Percentiles rank a stretch among this genome's conserved stretches.
Conservation (phyloP, 1,140 invertebrate species). For the Rhynchophorus ferrugineus region DNA sequence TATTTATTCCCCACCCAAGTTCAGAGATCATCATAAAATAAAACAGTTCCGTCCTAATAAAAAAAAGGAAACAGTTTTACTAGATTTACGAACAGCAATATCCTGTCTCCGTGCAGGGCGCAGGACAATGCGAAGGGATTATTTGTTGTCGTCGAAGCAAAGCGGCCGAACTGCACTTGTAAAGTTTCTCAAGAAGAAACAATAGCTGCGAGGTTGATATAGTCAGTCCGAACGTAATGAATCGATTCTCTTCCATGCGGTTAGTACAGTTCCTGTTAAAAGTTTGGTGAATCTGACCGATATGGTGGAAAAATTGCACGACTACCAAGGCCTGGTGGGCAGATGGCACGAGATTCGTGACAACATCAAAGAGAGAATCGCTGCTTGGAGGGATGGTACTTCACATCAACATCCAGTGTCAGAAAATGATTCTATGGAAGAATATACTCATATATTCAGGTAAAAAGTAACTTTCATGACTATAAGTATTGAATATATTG, state of each 20-base stretch:
- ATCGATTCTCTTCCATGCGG: background rate
- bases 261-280: too few species aligned
- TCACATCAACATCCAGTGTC: constrained; percentile 10
- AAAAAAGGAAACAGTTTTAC: too few species aligned
- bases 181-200: background rate
- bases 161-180: background rate
- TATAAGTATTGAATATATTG: background rate
- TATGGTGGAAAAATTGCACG: constrained; percentile 61
- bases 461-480: constrained; percentile 38
- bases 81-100: background rate
- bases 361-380: constrained; percentile 52
- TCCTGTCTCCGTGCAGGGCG: background rate
- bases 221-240: too few species aligned
- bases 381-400: constrained; percentile 48
- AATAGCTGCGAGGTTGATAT: background rate
- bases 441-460: constrained; percentile 72
- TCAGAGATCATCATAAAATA: too few species aligned
- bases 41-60: too few species aligned
- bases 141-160: background rate
- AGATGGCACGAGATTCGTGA: constrained; percentile 60
- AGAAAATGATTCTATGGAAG: constrained; percentile 40
- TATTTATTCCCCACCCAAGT: too few species aligned
- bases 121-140: background rate
- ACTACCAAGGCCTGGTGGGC: constrained; percentile 68
- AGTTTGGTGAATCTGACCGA: background rate